Conservation (phyloP, 2,888 invertebrate species). For the Pristionchus maxplancki region DNA sequence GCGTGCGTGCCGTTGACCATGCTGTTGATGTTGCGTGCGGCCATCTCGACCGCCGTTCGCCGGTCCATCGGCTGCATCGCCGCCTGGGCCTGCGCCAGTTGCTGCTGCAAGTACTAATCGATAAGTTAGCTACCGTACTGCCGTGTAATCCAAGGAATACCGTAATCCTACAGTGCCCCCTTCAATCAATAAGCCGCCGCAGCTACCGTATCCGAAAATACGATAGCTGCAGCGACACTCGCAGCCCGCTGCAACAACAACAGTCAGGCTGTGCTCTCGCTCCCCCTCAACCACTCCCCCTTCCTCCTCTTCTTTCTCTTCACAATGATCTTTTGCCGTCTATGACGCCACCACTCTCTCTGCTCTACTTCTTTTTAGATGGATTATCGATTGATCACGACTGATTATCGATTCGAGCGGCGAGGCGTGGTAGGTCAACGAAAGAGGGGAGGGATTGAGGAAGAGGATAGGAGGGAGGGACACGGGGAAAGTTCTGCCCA, state of each 20-base stretch:
- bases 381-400: neutral
- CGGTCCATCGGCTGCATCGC: slow-evolving; percentile 40
- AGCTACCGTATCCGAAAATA: slow-evolving; percentile 4
- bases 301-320: slow-evolving; percentile 16
- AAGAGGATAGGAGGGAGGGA: neutral
- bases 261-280: neutral
- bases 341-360: neutral
- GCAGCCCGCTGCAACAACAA: slow-evolving; percentile 1
- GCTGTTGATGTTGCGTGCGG: neutral
- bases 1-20: slow-evolving; percentile 2
- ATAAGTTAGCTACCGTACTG: neutral
- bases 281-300: neutral
- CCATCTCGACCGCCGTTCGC: neutral
- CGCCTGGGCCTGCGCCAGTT: slow-evolving; percentile 10
- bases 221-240: neutral
- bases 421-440: neutral
- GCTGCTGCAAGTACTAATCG: neutral
- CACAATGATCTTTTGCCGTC: neutral
- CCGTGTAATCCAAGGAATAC: neutral
- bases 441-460: neutral
- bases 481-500: neutral
- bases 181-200: neutral
- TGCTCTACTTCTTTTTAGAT: neutral
- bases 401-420: neutral
- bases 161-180: neutral